Evolutionary conservation across 2,888 invertebrate genomes (phyloP), one percentile per base, ranked within the genome.

Genomic region (Nomada flava): DNA sequence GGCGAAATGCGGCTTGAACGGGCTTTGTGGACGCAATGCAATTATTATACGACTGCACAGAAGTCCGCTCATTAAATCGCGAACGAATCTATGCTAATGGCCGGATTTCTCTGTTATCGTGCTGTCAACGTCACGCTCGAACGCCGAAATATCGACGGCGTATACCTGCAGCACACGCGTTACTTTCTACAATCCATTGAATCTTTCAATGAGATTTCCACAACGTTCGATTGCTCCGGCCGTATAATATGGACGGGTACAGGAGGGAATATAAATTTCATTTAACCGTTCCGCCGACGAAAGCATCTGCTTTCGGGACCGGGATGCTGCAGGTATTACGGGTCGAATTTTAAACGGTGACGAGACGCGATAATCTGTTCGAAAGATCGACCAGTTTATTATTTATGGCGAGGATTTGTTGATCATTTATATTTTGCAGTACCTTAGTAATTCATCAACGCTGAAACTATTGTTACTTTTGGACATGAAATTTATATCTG

Each of bases 41-140:
- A 81, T 79, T 83, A 79, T 79, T 84, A 76, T 59, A 69, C 75
- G 57, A 52, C 44, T 53, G 18, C 23, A 64, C 29, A 76, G 73
- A 82, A 79, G 75, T 69, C 69, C 47, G 60, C 60, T 79, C 60
- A n/a, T 71, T 76, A 79, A 73, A 72, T 77, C 59, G 60, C 52
- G 11, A 52, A 9, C 29, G 63, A 59, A 75, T 64, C 63, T 64
- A 78, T 68, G 72, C 62, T 79, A 70, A 79, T 76, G 62, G 53
- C 20, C 64, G 57, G 13, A 18, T 70, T 70, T 67, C 76, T 55
- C 55, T 26, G 55, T 67, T 42, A 67, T 71, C 44, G 62, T n/a
- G 55, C 62, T 75, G 75, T 63, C 50, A 50, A 67, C 73, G 62
- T 67, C 72, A 23, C 23, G 64, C 57, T n/a, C 26, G 42, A 44